A percentile compares a stretch with the other conserved stretches of the same genome.
phyloP scores from a whole-genome alignment of 2,888 invertebrate genomes.

The Epirrhoe tristata region DNA sequence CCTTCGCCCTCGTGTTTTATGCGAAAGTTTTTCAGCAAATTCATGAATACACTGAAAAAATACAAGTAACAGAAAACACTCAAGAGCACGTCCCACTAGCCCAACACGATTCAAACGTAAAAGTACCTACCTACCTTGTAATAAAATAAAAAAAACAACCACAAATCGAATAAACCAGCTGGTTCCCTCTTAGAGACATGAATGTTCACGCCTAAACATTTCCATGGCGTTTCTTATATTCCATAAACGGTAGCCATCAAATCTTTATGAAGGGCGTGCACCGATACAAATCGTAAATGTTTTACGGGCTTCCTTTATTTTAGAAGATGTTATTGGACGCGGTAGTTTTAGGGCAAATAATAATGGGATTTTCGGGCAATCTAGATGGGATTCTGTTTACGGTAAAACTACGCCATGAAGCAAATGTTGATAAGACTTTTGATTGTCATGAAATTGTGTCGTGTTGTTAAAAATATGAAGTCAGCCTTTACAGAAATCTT shows the following conservation, averaged over 20 bases:
- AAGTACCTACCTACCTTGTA: not conserved
- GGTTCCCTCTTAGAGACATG: not conserved
- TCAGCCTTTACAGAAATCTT: not conserved
- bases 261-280: slow-evolving; percentile 62
- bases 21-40: no score
- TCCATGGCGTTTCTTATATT: slow-evolving; percentile 49
- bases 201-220: slow-evolving; percentile 25
- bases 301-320: slow-evolving; percentile 56
- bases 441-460: not conserved
- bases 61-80: no score
- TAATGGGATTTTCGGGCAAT: slow-evolving; percentile 17
- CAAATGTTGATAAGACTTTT: not conserved
- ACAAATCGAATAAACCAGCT: not conserved
- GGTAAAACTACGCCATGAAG: not conserved
- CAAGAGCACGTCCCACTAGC: no score
- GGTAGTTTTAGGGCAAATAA: slow-evolving; percentile 41
- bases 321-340: slow-evolving; percentile 32
- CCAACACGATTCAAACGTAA: no score
- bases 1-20: no score
- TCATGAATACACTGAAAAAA: no score
- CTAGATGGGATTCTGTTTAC: slow-evolving; percentile 12
- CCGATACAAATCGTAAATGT: slow-evolving; percentile 66
- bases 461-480: not conserved
- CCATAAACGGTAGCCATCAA: slow-evolving; percentile 65
- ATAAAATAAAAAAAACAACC: not conserved